Evolutionary conservation across 2,113 vertebrate species (phyloP).

Genomic region (Scytalopus superciliaris): DNA sequence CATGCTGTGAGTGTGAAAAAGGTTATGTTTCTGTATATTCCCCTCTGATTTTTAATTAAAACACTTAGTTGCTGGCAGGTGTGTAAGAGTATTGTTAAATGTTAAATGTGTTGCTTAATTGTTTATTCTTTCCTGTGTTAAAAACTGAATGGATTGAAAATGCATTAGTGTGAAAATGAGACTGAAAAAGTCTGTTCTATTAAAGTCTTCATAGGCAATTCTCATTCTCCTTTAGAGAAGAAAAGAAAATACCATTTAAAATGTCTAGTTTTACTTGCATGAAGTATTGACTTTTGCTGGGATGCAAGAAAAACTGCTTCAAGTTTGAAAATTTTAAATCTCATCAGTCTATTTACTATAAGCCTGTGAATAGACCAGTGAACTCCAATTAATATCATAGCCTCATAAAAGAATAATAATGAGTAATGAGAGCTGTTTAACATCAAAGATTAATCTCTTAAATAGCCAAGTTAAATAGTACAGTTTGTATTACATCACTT

Average conservation of each 20-base stretch:
- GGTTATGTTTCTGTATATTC: slow-evolving; percentile 46
- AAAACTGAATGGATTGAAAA: slow-evolving; percentile 63
- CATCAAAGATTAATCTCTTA: not conserved
- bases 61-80: slow-evolving; percentile 68
- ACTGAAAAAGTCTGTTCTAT: slow-evolving; percentile 55
- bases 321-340: not conserved
- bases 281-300: not conserved
- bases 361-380: not conserved
- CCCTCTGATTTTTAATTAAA: slow-evolving; percentile 69
- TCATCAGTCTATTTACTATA: not conserved
- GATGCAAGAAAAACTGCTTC: not conserved
- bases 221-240: slow-evolving; percentile 36
- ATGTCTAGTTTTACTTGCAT: slow-evolving; percentile 30
- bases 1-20: slow-evolving; percentile 6
- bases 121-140: slow-evolving; percentile 70
- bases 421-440: not conserved
- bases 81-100: slow-evolving; percentile 45
- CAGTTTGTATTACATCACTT: not conserved
- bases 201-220: not conserved
- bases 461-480: slow-evolving; percentile 24
- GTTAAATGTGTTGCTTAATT: slow-evolving; percentile 67
- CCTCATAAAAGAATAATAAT: slow-evolving; percentile 15
- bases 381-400: not conserved
- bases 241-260: slow-evolving; percentile 56
- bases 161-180: slow-evolving; percentile 65